Base-by-base conservation (phyloP, 1,140 invertebrate genomes). In the Trachymyrmex septentrionalis region DNA sequence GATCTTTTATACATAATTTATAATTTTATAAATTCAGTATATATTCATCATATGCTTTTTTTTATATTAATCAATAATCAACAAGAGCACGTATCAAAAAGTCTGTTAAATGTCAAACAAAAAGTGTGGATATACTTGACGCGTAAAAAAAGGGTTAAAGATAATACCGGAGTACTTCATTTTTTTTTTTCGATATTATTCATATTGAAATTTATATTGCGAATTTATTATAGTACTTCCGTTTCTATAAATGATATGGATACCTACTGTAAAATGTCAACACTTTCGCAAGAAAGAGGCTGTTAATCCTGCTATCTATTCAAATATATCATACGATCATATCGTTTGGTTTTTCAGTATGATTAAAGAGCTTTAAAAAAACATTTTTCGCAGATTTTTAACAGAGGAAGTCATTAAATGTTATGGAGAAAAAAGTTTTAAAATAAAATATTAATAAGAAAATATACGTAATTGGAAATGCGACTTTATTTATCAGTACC, bases 161-260 rank as follows among this genome's bases (percentile, higher is more conserved):
- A 50, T 75, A 57, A 30, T 73, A 30, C 27, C 55, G 19, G 10
- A 73, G 5, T 30, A 19, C 5, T 73, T 21, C 7, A 30, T 73
- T n/a, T 34, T 64, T n/a, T 34, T 64, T 63, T 34, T 19, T 73
- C 6, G 19, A 53, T 73, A 55, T 53, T 57, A 30, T 21, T 73
- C 19, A 7, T 38, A 21, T 38, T 27, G 7, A 59, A 3, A 44
- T 38, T 38, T 61, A n/a, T 27, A 16, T 38, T 61, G 6, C 1
- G 1, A 77, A n/a, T 48, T 27, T 77, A 48, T 27, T 12, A 9
- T 30, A 57, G 24, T 1, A 34, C 0, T 73, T 38, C 50, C 34
- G n/a, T 72, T 72, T 10, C 2, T 9, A 44, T 55, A 10, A 38
- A 21, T 1, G 14, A 44, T 38, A 9, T 55, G 16, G 10, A 30